These are phyloP conservation scores for Tinea trinotella DNA, from an alignment of 2,888 invertebrate genomes.

Conservation along the genomic window DNA sequence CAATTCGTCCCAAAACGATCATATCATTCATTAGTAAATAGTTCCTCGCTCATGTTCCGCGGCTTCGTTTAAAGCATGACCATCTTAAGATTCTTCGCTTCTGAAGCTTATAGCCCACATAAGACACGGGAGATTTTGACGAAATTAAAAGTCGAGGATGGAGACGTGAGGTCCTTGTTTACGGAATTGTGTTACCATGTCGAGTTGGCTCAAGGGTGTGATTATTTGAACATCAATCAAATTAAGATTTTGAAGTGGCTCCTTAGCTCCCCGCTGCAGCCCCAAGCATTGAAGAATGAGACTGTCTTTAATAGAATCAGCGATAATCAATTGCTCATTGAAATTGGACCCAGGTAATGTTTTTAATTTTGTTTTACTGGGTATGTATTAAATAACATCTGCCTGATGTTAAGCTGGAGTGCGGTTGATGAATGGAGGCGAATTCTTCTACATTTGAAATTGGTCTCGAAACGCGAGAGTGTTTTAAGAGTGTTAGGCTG, in stretches of 20 bases:
- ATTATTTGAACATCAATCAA: slow-evolving; percentile 72
- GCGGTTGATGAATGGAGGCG: too few species aligned
- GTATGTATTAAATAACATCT: background rate
- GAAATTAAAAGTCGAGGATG: slow-evolving; percentile 63
- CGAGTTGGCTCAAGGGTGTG: slow-evolving; percentile 66
- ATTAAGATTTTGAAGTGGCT: slow-evolving; percentile 82
- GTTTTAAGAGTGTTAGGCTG: too few species aligned
- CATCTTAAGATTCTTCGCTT: slow-evolving; percentile 74
- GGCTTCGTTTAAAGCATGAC: slow-evolving; percentile 46
- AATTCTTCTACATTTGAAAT: too few species aligned
- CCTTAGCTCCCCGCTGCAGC: slow-evolving; percentile 78
- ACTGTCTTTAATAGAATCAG: slow-evolving; percentile 57
- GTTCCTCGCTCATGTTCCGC: slow-evolving; percentile 5
- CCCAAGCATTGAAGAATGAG: slow-evolving; percentile 68
- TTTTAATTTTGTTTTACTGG: background rate
- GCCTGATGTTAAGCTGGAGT: too few species aligned
- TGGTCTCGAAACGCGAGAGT: too few species aligned
- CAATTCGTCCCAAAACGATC: background rate
- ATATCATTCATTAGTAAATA: background rate
- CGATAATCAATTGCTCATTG: slow-evolving; percentile 73
- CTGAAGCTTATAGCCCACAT: slow-evolving; percentile 73
- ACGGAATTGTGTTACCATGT: slow-evolving; percentile 89
- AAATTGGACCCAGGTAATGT: slow-evolving; percentile 90
- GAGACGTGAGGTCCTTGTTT: slow-evolving; percentile 65
- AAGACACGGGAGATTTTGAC: slow-evolving; percentile 72